Conservation (phyloP, 2,113 vertebrate genomes). For the Oplegnathus fasciatus region DNA sequence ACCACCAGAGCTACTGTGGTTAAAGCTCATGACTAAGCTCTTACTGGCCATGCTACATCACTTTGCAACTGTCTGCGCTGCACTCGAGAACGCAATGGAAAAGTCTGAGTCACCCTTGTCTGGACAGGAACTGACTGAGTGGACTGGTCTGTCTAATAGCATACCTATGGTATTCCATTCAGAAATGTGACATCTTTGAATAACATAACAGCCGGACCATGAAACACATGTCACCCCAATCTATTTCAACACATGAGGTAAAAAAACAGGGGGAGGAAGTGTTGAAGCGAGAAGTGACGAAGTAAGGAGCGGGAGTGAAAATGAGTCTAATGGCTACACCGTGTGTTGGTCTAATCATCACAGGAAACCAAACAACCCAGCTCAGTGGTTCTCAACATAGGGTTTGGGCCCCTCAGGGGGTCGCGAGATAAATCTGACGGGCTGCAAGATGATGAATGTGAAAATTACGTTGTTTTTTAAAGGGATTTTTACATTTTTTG, state of each 20-base stretch:
- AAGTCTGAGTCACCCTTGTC: slow-evolving; percentile 80
- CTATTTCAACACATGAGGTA: slow-evolving; percentile 49
- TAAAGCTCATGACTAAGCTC: slow-evolving; percentile 79
- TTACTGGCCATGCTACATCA: slow-evolving; percentile 69
- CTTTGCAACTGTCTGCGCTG: slow-evolving; percentile 64
- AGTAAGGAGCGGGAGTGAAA: slow-evolving; percentile 36
- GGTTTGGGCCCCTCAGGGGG: background rate
- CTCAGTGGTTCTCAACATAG: slow-evolving; percentile 2
- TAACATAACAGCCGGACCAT: slow-evolving; percentile 40
- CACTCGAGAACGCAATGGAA: slow-evolving; percentile 71
- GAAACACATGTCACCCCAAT: slow-evolving; percentile 42
- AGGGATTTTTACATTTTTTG: background rate
- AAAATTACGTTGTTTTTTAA: background rate
- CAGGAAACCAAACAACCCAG: slow-evolving; percentile 53
- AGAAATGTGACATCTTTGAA: slow-evolving; percentile 69
- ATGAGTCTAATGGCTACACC: slow-evolving; percentile 53
- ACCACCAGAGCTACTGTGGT: slow-evolving; percentile 76
- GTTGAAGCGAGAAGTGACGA: slow-evolving; percentile 49
- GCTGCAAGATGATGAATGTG: background rate
- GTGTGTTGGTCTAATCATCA: slow-evolving; percentile 48
- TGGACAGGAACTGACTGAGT: slow-evolving; percentile 80
- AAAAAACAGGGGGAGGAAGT: slow-evolving; percentile 2
- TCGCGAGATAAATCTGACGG: background rate
- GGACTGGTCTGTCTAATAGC: slow-evolving; percentile 67
- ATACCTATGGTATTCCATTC: slow-evolving; percentile 69